Base-by-base conservation (phyloP, 2,113 vertebrate species). In the Nibea coibor region DNA sequence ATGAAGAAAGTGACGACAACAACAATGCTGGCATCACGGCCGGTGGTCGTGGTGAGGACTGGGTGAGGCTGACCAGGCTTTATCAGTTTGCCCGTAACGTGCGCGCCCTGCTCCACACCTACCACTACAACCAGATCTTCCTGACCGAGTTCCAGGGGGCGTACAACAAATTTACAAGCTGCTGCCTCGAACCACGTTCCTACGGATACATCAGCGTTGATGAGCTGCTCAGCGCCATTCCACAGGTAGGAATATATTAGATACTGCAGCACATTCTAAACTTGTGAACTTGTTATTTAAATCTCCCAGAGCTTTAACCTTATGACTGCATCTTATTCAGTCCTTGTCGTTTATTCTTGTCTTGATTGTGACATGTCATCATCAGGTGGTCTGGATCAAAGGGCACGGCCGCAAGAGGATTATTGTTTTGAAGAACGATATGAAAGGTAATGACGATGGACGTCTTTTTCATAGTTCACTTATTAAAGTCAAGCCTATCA, bases 51-150 rank as follows among this genome's bases (percentile, higher is more conserved):
- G 22, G 62, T 20, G 95, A 94, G 67, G 97, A 98, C 53, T 94
- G 90, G 47, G 97, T 99, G 83, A 95, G 95, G 89, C 96, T 99
- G 68, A 99, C 98, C 10, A 92, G 89, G 73, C 95, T 99, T 4
- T 99, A 98, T 81, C 89, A 97, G 92, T 99, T 99, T 89, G 98
- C 98, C 42, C 96, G 97, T 67, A 96, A 96, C 0, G 95, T 98
- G 0, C 95, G 97, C 0, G 96, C 95, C 5, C 91, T 99, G 74
- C 96, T 99, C 72, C 97, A 97, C 84, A 99, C 98, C 8, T 99
- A 99, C 88, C 98, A 99, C 79, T 99, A 99, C 92, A 97, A 98
- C 91, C 98, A 99, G 93, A 97, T 99, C 88, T 99, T 99, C 91
- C 95, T 99, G 72, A 96, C 96, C 0, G 98, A 99, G 81, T 99